These are phyloP conservation scores for Dusona sp. DNA, from an alignment of 2,888 invertebrate species.

Conservation along the genomic window DNA sequence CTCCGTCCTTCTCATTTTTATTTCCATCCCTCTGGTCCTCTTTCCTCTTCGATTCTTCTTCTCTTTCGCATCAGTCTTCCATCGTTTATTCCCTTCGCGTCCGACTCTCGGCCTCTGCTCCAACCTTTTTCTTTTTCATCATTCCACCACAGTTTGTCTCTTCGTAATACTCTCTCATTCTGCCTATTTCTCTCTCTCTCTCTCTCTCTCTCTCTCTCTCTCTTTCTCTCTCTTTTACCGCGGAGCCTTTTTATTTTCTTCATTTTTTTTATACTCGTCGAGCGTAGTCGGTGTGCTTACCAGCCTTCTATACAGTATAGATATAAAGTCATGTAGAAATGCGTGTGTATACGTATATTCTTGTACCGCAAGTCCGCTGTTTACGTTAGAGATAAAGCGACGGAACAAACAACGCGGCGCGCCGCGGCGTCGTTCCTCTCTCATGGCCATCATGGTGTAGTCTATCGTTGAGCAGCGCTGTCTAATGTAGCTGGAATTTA, in stretches of 20 bases:
- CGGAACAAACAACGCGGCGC: slow-evolving; percentile 79
- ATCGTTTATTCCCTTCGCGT: slow-evolving; percentile 46
- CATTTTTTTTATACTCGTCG: slow-evolving; percentile 72
- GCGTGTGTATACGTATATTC: slow-evolving; percentile 14
- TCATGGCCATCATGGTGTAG: slow-evolving; percentile 65
- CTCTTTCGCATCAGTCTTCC: slow-evolving; percentile 45
- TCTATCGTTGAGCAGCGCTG: slow-evolving; percentile 46
- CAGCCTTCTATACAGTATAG: slow-evolving; percentile 44
- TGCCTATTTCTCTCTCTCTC: background rate
- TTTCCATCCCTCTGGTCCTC: background rate
- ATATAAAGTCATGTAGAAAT: slow-evolving; percentile 12
- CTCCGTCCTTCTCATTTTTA: slow-evolving; percentile 66
- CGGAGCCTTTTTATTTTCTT: slow-evolving; percentile 51
- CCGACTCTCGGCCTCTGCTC: slow-evolving; percentile 36
- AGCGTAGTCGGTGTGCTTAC: slow-evolving; percentile 44
- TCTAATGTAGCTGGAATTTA: slow-evolving; percentile 64
- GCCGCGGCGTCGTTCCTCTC: slow-evolving; percentile 62
- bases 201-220: background rate
- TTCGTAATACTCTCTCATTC: slow-evolving; percentile 27
- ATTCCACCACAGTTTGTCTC: slow-evolving; percentile 54
- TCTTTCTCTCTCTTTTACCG: slow-evolving; percentile 42
- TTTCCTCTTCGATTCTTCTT: slow-evolving; percentile 50
- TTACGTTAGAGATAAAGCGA: slow-evolving; percentile 83
- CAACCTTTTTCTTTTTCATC: slow-evolving; percentile 60
- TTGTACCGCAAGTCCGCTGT: slow-evolving; percentile 73